These are phyloP conservation scores for Meloidogyne hapla DNA, from an alignment of 1,140 invertebrate genomes.

Conservation along the genomic window DNA sequence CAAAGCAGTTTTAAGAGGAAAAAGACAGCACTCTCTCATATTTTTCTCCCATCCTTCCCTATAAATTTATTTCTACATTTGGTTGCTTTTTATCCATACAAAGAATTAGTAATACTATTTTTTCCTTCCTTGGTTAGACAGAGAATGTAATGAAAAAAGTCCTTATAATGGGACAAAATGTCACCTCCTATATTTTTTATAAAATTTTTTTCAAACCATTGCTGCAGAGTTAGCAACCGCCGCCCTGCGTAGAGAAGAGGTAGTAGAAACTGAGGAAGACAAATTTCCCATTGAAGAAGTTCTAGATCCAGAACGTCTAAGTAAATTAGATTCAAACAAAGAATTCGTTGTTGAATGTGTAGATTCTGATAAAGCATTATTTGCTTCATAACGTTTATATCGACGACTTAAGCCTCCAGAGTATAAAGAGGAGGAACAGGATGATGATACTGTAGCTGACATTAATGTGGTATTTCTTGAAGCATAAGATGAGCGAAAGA, in stretches of 20 bases:
- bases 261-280: not conserved
- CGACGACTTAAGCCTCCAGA: constrained; percentile 4
- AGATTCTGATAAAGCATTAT: not conserved
- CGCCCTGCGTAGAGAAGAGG: constrained; percentile 4
- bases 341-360: not conserved
- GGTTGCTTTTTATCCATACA: not conserved
- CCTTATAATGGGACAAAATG: too few species aligned
- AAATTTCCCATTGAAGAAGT: constrained; percentile 1
- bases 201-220: not conserved
- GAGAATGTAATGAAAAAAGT: too few species aligned
- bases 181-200: too few species aligned
- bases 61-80: not conserved
- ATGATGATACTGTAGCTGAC: constrained; percentile 10
- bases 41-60: not conserved
- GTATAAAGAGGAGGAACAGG: not conserved
- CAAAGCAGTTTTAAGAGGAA: not conserved
- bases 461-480: not conserved
- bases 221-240: not conserved
- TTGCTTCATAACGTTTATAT: not conserved
- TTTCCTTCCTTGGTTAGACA: not conserved
- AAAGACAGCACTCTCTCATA: not conserved
- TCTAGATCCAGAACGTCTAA: not conserved
- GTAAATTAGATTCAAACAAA: constrained; percentile 1
- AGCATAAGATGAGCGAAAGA: constrained; percentile 2
- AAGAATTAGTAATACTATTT: not conserved